Conservation (phyloP, 2,888 invertebrate genomes). For the Bruchidius siliquastri region DNA sequence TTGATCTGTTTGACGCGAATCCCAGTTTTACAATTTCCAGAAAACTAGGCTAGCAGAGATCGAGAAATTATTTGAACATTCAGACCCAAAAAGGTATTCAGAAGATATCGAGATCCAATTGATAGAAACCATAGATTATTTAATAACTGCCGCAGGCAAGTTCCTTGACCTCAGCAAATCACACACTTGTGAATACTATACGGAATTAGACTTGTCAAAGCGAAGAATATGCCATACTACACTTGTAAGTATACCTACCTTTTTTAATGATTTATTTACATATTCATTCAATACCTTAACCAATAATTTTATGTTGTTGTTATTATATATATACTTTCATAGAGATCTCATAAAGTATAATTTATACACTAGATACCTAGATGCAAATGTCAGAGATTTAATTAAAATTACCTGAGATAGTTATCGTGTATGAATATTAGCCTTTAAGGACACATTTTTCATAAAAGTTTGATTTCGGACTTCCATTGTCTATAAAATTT, state of each 20-base stretch:
- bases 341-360: too few species aligned
- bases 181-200: slow-evolving; percentile 25
- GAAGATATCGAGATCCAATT: slow-evolving; percentile 35
- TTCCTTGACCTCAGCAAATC: slow-evolving; percentile 43
- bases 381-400: too few species aligned
- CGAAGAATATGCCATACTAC: slow-evolving; percentile 21
- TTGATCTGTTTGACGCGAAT: not conserved
- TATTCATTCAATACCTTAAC: too few species aligned
- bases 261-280: too few species aligned
- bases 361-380: too few species aligned
- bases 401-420: too few species aligned
- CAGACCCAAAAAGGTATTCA: slow-evolving; percentile 17
- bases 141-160: slow-evolving; percentile 36
- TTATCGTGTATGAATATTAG: too few species aligned
- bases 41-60: slow-evolving; percentile 41
- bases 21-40: slow-evolving; percentile 30
- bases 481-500: too few species aligned
- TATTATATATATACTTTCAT: too few species aligned
- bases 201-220: slow-evolving; percentile 37
- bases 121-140: slow-evolving; percentile 37
- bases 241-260: not conserved
- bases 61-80: slow-evolving; percentile 36
- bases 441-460: too few species aligned
- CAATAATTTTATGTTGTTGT: too few species aligned
- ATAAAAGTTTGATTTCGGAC: too few species aligned